phyloP scores from a whole-genome alignment of 2,113 vertebrate genomes.

The Porphyrio hochstetteri region DNA sequence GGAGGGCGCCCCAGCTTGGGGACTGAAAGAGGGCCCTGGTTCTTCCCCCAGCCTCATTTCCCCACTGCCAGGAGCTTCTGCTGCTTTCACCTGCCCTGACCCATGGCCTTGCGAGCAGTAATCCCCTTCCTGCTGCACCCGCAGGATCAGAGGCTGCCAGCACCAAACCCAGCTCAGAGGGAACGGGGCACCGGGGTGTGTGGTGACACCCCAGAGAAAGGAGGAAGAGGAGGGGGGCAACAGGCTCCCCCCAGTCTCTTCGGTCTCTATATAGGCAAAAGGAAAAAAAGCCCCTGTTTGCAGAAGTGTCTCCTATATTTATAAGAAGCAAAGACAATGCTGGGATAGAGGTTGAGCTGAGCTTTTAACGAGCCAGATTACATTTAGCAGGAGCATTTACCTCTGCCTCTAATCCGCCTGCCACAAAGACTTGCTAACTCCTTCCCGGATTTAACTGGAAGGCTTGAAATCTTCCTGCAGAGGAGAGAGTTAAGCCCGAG shows the following conservation, averaged over 20 bases:
- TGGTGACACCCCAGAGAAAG: not conserved
- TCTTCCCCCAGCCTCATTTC: not conserved
- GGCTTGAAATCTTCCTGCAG: slow-evolving; percentile 23
- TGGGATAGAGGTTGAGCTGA: slow-evolving; percentile 49
- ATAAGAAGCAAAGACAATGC: slow-evolving; percentile 50
- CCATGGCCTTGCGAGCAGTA: not conserved
- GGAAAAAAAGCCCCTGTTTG: not conserved
- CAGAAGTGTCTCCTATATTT: slow-evolving; percentile 23
- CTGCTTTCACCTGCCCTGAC: slow-evolving; percentile 38
- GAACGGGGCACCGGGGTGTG: not conserved
- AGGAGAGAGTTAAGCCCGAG: slow-evolving; percentile 18
- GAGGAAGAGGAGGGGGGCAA: not conserved
- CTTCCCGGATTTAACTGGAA: slow-evolving; percentile 51
- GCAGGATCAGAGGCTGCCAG: slow-evolving; percentile 24
- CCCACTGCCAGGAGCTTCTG: not conserved
- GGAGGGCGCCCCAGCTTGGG: accelerated
- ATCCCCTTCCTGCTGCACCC: slow-evolving; percentile 46
- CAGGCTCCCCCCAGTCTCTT: not conserved
- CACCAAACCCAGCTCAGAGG: not conserved
- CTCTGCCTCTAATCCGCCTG: slow-evolving; percentile 59
- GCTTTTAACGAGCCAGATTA: slow-evolving; percentile 63
- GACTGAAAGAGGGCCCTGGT: not conserved
- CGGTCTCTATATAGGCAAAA: not conserved
- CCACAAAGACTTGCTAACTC: slow-evolving; percentile 59
- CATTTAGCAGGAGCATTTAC: slow-evolving; percentile 57